A percentile compares a stretch with the other conserved stretches of the same genome.
These are phyloP conservation scores for Tetragonula carbonaria DNA, from an alignment of 2,888 invertebrate genomes.

Conservation along the genomic window DNA sequence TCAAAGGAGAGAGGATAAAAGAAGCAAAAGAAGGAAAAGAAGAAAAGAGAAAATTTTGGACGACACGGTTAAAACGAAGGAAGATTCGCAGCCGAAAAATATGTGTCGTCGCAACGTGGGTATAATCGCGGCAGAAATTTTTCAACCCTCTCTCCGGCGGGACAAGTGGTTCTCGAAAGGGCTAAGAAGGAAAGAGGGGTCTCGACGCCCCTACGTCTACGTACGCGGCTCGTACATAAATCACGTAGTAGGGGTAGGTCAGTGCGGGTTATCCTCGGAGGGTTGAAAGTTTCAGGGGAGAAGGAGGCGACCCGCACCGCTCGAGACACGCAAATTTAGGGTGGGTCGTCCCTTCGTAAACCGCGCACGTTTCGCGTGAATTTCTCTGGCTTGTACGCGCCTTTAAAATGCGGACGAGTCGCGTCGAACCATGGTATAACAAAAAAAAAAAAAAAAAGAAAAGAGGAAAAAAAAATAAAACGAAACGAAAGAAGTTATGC, in stretches of 20 bases:
- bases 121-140: conserved; percentile 67
- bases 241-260: conserved; percentile 82
- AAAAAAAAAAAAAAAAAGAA: neutral
- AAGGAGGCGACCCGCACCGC: conserved; percentile 67
- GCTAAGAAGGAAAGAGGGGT: conserved; percentile 72
- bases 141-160: conserved; percentile 62
- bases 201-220: conserved; percentile 71
- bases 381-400: conserved; percentile 40
- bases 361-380: conserved; percentile 51
- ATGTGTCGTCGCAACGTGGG: conserved; percentile 56
- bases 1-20: neutral
- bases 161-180: conserved; percentile 70
- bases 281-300: conserved; percentile 79
- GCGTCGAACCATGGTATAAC: neutral
- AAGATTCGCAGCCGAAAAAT: conserved; percentile 33
- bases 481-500: neutral
- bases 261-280: conserved; percentile 77
- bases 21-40: no score
- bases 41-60: no score
- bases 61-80: neutral
- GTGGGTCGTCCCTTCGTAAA: conserved; percentile 74
- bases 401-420: conserved; percentile 24
- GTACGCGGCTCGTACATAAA: conserved; percentile 78
- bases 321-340: conserved; percentile 82
- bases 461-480: neutral